Evolutionary conservation across 2,797 vertebrate species (phyloP), one percentile per base, ranked within the genome.

Genomic region (Thalassophryne amazonica): DNA sequence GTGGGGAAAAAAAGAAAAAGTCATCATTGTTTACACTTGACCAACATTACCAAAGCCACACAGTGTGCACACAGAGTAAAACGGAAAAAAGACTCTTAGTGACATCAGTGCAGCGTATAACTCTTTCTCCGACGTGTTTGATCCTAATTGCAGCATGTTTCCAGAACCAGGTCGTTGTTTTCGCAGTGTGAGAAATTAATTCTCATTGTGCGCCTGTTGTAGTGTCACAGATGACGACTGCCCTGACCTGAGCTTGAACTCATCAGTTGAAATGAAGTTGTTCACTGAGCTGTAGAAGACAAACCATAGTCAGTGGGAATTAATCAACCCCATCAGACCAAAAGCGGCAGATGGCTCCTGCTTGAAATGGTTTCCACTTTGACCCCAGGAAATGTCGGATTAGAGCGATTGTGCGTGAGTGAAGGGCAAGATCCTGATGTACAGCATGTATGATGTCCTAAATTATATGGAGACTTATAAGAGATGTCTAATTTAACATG

Each of bases 241-340:
- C 91, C 92, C 91, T 97, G 97, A 99, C 96, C 97, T 80, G 82
- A 73, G 86, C 80, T 88, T 98, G 96, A 99, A 96, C 96, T 98
- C 95, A 96, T 98, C 95, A 94, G 91, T 87, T 80, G 92, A 94
- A 98, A 98, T 98, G 94, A 97, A 97, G 92, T 95, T 98, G 95
- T 90, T 96, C 95, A 97, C 85, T 94, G 94, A 93, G 91, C 93
- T 97, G 96, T 90, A 94, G 94, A 99, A 96, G 95, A 98, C 94
- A 94, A 94, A 97, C 91, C 92, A 77, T 76, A 89, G 87, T 90
- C 90, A 89, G 89, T 69, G 89, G 64, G 86, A 92, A 95, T 98
- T 95, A 94, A 98, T 97, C 94, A 95, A 91, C 91, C 87, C 91
- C 91, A 91, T 91, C 89, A 87, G 87, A 85, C 86, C 76, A 45